phyloP scores from a whole-genome alignment of 2,888 invertebrate species.

The Antheraea yamamai region DNA sequence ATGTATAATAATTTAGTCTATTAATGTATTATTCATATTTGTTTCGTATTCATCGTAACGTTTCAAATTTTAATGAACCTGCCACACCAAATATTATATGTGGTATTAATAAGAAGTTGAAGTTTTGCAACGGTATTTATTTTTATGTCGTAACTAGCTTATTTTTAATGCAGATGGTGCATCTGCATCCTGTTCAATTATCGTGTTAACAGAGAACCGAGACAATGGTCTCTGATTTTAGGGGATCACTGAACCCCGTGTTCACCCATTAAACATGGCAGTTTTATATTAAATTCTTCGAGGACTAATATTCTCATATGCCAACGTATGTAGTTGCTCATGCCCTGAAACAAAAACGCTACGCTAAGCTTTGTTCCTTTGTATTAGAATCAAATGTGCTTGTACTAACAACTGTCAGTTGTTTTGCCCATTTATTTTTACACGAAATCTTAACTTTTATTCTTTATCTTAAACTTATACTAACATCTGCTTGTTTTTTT shows the following conservation, averaged over 20 bases:
- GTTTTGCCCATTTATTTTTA: too few relatives aligned
- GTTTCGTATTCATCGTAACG: not conserved
- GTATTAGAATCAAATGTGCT: not conserved
- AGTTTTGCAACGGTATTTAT: not conserved
- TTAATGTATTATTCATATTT: not conserved
- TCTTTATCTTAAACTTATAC: too few relatives aligned
- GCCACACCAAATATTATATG: not conserved
- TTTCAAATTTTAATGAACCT: not conserved
- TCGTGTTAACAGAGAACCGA: not conserved
- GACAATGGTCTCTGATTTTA: not conserved
- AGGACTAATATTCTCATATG: not conserved
- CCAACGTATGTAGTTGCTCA: not conserved
- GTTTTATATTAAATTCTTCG: not conserved
- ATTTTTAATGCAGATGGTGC: not conserved
- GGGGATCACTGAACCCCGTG: not conserved
- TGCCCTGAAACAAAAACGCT: not conserved
- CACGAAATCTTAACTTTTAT: too few relatives aligned
- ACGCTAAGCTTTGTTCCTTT: not conserved
- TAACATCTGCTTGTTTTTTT: too few relatives aligned
- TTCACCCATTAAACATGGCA: not conserved
- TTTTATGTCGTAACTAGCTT: not conserved
- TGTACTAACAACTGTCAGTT: too few relatives aligned
- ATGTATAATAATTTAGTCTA: not conserved
- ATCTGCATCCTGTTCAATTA: not conserved
- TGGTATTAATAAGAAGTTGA: not conserved